Conservation (phyloP, 1,140 invertebrate species). For the Zaprionus camerounensis region DNA sequence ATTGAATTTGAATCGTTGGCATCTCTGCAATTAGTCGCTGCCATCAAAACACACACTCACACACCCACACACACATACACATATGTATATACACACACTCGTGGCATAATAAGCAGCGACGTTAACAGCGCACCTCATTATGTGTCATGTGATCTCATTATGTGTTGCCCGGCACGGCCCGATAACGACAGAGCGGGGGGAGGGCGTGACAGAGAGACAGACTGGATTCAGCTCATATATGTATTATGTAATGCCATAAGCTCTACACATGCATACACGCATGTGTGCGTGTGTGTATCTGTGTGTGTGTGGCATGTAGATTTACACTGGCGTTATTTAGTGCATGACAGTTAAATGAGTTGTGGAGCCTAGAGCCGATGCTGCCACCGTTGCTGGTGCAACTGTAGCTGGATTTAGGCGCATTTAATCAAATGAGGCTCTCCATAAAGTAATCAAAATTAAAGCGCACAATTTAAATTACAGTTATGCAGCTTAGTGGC, state of each 20-base stretch:
- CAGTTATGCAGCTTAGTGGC: slow-evolving; percentile 20
- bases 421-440: slow-evolving; percentile 67
- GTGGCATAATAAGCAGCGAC: slow-evolving; percentile 43
- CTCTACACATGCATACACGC: slow-evolving; percentile 27
- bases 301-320: slow-evolving; percentile 53
- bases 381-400: slow-evolving; percentile 6
- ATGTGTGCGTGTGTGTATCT: slow-evolving; percentile 10
- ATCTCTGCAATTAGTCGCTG: slow-evolving; percentile 67
- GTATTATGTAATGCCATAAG: slow-evolving; percentile 67
- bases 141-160: slow-evolving; percentile 82
- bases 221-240: slow-evolving; percentile 26
- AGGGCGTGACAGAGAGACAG: background rate
- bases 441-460: slow-evolving; percentile 39
- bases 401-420: slow-evolving; percentile 49
- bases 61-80: slow-evolving; percentile 27
- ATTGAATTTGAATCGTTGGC: slow-evolving; percentile 80
- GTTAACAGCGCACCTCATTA: slow-evolving; percentile 70
- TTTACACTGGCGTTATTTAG: slow-evolving; percentile 76
- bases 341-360: slow-evolving; percentile 82
- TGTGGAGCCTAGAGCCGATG: slow-evolving; percentile 41
- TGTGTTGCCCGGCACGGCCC: slow-evolving; percentile 30
- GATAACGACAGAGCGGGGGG: background rate
- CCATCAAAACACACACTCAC: slow-evolving; percentile 59
- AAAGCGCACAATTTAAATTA: slow-evolving; percentile 41
- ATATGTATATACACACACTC: slow-evolving; percentile 12